A percentile compares a stretch with the other conserved stretches of the same genome.
Conservation (phyloP, 2,888 invertebrate species). For the Melipona beecheii region DNA sequence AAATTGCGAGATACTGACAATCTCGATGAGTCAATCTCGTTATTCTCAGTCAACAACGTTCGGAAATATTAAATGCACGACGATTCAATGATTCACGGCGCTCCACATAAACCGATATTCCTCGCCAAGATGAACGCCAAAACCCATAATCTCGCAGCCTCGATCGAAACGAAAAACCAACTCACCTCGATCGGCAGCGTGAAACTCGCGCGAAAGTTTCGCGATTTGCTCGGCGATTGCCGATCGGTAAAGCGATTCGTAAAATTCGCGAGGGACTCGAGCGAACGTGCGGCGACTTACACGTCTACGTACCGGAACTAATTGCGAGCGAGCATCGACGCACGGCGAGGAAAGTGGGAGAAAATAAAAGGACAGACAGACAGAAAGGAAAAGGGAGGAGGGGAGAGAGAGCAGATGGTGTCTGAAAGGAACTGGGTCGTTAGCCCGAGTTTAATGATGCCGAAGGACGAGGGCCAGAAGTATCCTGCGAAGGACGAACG, state of each 20-base stretch:
- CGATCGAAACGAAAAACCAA: neutral
- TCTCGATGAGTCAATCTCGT: neutral
- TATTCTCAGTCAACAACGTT: neutral
- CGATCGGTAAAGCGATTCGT: slow-evolving; percentile 1
- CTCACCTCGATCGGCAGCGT: neutral
- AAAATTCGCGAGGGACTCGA: slow-evolving; percentile 1
- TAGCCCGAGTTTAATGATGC: slow-evolving; percentile 69
- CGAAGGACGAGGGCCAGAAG: slow-evolving; percentile 67
- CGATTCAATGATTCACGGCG: too few relatives aligned
- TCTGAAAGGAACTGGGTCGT: slow-evolving; percentile 72
- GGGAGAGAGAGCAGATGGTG: slow-evolving; percentile 56
- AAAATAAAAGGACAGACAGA: too few relatives aligned
- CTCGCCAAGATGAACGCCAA: neutral
- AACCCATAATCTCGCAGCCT: neutral
- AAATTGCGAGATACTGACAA: neutral
- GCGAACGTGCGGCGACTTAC: slow-evolving; percentile 38
- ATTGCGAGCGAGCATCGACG: slow-evolving; percentile 60
- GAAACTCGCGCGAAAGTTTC: neutral
- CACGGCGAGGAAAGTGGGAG: too few relatives aligned
- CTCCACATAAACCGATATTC: neutral
- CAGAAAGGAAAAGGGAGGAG: neutral
- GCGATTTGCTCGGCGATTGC: neutral
- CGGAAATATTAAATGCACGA: neutral
- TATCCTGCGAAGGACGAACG: slow-evolving; percentile 67
- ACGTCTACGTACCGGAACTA: slow-evolving; percentile 67